phyloP scores from a whole-genome alignment of 2,888 invertebrate species.

The Linnaemya tessellans region DNA sequence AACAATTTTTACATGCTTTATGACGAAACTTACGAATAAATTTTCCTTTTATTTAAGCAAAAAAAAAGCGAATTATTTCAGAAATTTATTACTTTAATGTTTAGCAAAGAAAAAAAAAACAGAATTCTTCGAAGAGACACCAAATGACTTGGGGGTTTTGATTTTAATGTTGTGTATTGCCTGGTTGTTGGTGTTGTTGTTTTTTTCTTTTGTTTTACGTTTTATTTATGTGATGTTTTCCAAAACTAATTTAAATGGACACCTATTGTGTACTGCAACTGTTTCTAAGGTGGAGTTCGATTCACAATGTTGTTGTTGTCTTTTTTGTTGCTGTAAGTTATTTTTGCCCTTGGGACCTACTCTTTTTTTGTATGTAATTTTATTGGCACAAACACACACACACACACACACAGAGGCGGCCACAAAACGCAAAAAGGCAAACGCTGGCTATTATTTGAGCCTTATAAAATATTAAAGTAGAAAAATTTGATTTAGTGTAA shows the following conservation, averaged over 20 bases:
- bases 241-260: conserved; percentile 72
- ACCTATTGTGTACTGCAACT: conserved; percentile 71
- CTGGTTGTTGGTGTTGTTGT: background rate
- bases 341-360: conserved; percentile 24
- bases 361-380: conserved; percentile 29
- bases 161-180: conserved; percentile 6
- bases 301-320: conserved; percentile 8
- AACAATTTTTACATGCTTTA: conserved; percentile 28
- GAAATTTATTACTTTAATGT: conserved; percentile 57
- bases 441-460: conserved; percentile 26
- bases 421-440: conserved; percentile 16
- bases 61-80: conserved; percentile 12
- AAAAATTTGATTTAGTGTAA: conserved; percentile 44
- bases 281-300: conserved; percentile 61
- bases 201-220: conserved; percentile 52
- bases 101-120: background rate
- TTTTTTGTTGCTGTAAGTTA: background rate
- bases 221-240: conserved; percentile 69
- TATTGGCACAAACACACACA: background rate
- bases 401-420: background rate
- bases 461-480: conserved; percentile 21
- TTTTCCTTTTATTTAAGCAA: conserved; percentile 13
- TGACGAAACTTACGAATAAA: conserved; percentile 40
- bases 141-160: conserved; percentile 40
- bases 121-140: background rate